Evolutionary conservation across 2,888 invertebrate species (phyloP).

Genomic region (Leptinotarsa haldemani): DNA sequence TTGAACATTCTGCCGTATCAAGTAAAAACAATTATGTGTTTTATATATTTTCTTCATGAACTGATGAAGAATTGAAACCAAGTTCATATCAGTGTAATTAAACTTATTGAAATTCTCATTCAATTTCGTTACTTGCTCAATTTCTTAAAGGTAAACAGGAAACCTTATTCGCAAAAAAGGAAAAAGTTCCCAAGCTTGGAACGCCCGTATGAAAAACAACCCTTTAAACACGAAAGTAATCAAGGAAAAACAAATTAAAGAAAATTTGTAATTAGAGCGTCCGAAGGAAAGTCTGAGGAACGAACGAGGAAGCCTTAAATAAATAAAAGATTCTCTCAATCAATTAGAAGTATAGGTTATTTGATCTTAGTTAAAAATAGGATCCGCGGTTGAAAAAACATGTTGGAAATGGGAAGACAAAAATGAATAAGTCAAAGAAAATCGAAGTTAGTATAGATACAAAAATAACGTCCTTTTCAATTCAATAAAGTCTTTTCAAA

Average conservation of each 20-base stretch:
- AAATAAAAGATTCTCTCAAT: constrained; percentile 17
- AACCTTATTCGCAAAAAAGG: background rate
- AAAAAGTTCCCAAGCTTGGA: background rate
- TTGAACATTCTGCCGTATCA: too few relatives aligned
- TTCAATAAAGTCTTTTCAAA: too few relatives aligned
- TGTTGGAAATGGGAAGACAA: background rate
- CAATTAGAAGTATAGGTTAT: constrained; percentile 11
- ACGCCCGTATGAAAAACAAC: constrained; percentile 12
- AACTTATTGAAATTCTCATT: too few relatives aligned
- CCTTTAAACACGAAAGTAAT: constrained; percentile 14
- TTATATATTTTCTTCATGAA: too few relatives aligned
- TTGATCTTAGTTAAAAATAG: constrained; percentile 1
- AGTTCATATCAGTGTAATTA: too few relatives aligned
- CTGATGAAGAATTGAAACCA: too few relatives aligned
- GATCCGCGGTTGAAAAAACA: background rate
- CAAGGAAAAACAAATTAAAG: constrained; percentile 14
- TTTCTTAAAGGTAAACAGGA: background rate
- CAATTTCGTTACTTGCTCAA: too few relatives aligned
- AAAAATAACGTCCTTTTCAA: too few relatives aligned
- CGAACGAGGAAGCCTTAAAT: constrained; percentile 5
- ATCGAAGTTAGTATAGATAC: too few relatives aligned
- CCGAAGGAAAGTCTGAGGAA: background rate
- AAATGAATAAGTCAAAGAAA: background rate
- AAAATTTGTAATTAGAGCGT: constrained; percentile 14
- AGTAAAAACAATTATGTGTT: too few relatives aligned